phyloP scores from a whole-genome alignment of 2,113 vertebrate species.

The Chloropsis cyanopogon region DNA sequence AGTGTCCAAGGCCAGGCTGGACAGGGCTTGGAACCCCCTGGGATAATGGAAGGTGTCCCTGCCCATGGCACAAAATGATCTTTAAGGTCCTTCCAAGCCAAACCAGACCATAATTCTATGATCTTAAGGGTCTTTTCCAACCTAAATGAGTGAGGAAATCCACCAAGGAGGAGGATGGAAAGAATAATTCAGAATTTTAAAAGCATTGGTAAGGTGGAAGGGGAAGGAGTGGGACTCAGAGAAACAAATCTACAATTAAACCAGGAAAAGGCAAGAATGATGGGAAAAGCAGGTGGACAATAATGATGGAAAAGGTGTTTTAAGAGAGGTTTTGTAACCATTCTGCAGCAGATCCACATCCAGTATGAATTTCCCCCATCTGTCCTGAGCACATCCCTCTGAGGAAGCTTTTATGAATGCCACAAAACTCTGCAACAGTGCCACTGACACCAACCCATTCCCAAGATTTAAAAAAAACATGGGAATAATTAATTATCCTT shows the following conservation, averaged over 20 bases:
- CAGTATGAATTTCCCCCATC: not conserved
- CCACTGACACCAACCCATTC: not conserved
- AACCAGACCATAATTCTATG: not conserved
- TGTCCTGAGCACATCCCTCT: fast-evolving
- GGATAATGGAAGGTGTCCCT: not conserved
- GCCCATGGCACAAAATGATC: not conserved
- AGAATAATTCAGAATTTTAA: not conserved
- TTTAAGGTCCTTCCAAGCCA: not conserved
- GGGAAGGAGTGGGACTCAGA: not conserved
- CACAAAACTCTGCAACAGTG: not conserved
- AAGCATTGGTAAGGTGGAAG: not conserved
- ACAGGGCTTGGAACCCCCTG: fast-evolving
- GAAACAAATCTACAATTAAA: not conserved
- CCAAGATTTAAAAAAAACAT: fast-evolving
- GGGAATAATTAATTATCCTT: not conserved
- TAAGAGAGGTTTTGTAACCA: not conserved
- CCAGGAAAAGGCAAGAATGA: not conserved
- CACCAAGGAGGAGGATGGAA: not conserved
- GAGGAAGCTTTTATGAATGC: not conserved
- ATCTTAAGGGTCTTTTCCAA: not conserved
- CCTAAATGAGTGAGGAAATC: not conserved
- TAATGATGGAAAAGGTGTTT: not conserved
- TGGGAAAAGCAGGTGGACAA: not conserved
- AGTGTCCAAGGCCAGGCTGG: not conserved
- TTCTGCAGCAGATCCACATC: not conserved